phyloP scores from a whole-genome alignment of 2,888 invertebrate species.

The Esperia sulphurella region DNA sequence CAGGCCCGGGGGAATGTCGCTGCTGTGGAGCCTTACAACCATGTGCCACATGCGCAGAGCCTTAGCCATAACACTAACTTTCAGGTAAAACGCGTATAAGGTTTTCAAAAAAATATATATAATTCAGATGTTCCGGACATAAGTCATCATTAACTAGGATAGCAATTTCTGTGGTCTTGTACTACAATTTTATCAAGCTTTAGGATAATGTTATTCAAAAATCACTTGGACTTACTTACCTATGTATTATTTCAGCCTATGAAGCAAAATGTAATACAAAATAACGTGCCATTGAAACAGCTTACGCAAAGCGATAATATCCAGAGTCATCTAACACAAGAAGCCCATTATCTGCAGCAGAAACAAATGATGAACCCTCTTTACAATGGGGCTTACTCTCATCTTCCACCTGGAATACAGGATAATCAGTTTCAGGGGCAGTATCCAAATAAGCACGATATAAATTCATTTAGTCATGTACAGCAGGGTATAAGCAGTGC shows the following conservation, averaged over 20 bases:
- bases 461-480: conserved; percentile 54
- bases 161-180: too few species aligned
- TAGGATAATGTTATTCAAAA: too few species aligned
- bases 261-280: conserved; percentile 73
- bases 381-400: conserved; percentile 62
- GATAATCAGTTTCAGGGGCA: conserved; percentile 64
- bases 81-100: conserved; percentile 44
- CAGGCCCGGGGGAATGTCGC: conserved; percentile 88
- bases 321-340: conserved; percentile 69
- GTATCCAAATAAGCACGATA: conserved; percentile 63
- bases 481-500: conserved; percentile 70
- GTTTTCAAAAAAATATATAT: too few species aligned
- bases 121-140: too few species aligned
- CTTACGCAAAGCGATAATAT: conserved; percentile 71
- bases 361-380: conserved; percentile 75
- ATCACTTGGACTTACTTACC: too few species aligned
- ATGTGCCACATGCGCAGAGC: conserved; percentile 85
- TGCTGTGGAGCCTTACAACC: conserved; percentile 92
- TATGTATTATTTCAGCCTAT: conserved; percentile 48
- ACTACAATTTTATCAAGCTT: too few species aligned
- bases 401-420: conserved; percentile 46
- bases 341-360: conserved; percentile 75
- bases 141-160: too few species aligned
- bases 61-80: conserved; percentile 67
- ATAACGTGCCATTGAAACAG: conserved; percentile 76